Percentiles rank a stretch among this genome's conserved stretches.
These are phyloP conservation scores for Noctua janthina DNA, from an alignment of 2,888 invertebrate genomes.

Conservation along the genomic window DNA sequence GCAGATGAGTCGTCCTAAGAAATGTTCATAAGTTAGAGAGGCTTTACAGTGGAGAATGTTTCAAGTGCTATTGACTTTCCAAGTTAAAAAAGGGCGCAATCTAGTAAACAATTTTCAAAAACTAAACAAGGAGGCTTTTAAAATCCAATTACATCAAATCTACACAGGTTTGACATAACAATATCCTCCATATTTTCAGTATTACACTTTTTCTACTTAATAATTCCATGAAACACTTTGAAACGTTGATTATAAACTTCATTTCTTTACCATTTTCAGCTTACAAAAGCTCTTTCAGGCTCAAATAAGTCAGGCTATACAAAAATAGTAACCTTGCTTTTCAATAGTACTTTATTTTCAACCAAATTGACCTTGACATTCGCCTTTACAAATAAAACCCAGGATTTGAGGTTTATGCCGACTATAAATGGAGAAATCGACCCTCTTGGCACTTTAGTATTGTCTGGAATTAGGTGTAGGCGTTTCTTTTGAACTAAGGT, in stretches of 20 bases:
- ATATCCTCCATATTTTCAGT: background rate
- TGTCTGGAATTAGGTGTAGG: constrained; percentile 25
- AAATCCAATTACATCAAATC: background rate
- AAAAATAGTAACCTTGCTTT: constrained; percentile 9
- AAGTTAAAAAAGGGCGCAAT: background rate
- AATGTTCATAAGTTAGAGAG: no score
- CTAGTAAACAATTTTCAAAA: background rate
- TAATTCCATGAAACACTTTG: background rate
- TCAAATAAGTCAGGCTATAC: background rate
- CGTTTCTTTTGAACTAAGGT: constrained; percentile 23
- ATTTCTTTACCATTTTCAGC: background rate
- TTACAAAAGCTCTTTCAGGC: background rate
- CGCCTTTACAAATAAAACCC: constrained; percentile 31
- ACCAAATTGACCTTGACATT: constrained; percentile 26
- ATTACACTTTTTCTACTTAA: background rate
- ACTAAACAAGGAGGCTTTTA: background rate
- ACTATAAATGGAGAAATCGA: constrained; percentile 32
- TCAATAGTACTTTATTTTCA: constrained; percentile 26
- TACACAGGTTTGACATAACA: background rate
- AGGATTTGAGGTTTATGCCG: constrained; percentile 31
- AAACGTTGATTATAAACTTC: background rate
- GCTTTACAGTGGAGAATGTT: no score
- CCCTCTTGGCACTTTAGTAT: constrained; percentile 39
- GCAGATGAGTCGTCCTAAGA: no score
- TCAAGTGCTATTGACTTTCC: no score